Evolutionary conservation across 2,888 invertebrate genomes (phyloP), one percentile per base, ranked within the genome.

Genomic region (Xanthia togata): DNA sequence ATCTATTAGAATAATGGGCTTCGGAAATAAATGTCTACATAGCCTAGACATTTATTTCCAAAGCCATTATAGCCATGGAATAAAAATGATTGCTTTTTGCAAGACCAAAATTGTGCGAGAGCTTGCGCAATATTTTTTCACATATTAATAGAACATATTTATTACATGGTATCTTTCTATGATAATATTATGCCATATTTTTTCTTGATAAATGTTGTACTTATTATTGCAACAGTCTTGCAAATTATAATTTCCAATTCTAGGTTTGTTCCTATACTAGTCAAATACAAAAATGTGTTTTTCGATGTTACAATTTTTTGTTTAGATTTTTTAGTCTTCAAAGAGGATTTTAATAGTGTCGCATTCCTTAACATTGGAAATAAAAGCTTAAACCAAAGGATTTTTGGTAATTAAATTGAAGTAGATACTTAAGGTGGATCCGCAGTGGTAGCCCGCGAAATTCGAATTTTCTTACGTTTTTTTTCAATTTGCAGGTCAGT

Each of bases 301-400:
- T 71, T 75, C 41, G 2, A 68, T 79, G 68, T 67, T 57, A 77
- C 67, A 70, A 78, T 5, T 62, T 59, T 59, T 31, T 59, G 47
- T 62, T 72, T 73, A 59, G 44, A 59, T 50, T 60, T 68, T 53
- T 3, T 44, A 44, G 38, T 74, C 20, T 62, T 60, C 38, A 50
- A 68, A 76, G 72, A 14, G 0, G 0, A 23, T 57, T 26, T 55
- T 26, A 72, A 31, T 55, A 55, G 53, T 68, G 64, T 78, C 74
- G 80, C 87, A 85, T 87, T 87, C 83, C 83, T 67, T 70, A 64
- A 57, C 47, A 72, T 78, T 73, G 64, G 70, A 64, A 77, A 55
- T 47, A 38, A 67, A 75, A 79, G 73, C 81, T 72, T 62, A 64
- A 68, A 83, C 79, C 78, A 82, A 84, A 82, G 75, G 53, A 67